Evolutionary conservation across 2,113 vertebrate species (phyloP).

Genomic region (Paedocypris sp.): DNA sequence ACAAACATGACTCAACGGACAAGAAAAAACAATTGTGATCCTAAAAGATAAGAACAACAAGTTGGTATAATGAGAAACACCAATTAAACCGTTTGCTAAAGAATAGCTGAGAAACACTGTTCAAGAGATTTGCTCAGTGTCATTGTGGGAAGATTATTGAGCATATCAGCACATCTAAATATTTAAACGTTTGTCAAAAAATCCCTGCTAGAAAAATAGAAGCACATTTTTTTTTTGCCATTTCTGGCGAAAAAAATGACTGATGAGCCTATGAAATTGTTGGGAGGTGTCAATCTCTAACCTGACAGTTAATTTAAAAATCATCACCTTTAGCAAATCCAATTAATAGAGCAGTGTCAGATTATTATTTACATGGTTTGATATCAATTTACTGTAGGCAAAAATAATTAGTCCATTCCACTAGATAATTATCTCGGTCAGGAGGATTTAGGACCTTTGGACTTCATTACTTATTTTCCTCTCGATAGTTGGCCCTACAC

Average conservation of each 20-base stretch:
- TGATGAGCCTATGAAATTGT: background rate
- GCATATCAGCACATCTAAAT: slow-evolving; percentile 5
- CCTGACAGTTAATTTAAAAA: slow-evolving; percentile 10
- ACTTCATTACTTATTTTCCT: slow-evolving; percentile 28
- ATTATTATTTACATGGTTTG: slow-evolving; percentile 13
- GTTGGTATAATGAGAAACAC: background rate
- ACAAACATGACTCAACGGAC: background rate
- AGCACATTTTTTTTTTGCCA: too few relatives aligned
- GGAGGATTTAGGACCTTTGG: slow-evolving; percentile 22
- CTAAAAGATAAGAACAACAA: background rate
- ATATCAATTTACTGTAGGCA: slow-evolving; percentile 9
- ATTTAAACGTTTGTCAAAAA: background rate
- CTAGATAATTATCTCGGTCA: slow-evolving; percentile 32
- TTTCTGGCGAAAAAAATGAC: too few relatives aligned
- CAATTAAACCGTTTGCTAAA: background rate
- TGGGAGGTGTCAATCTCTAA: background rate
- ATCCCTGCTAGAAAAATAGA: too few relatives aligned
- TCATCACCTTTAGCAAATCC: slow-evolving; percentile 14
- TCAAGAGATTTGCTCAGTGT: background rate
- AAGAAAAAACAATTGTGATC: background rate
- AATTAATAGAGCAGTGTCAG: slow-evolving; percentile 8
- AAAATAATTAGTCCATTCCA: slow-evolving; percentile 31
- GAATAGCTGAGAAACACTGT: background rate
- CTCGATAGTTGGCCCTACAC: background rate
- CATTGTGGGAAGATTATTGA: background rate